Evolutionary conservation across 2,797 vertebrate genomes (phyloP).

Genomic region (Xenentodon cancila): DNA sequence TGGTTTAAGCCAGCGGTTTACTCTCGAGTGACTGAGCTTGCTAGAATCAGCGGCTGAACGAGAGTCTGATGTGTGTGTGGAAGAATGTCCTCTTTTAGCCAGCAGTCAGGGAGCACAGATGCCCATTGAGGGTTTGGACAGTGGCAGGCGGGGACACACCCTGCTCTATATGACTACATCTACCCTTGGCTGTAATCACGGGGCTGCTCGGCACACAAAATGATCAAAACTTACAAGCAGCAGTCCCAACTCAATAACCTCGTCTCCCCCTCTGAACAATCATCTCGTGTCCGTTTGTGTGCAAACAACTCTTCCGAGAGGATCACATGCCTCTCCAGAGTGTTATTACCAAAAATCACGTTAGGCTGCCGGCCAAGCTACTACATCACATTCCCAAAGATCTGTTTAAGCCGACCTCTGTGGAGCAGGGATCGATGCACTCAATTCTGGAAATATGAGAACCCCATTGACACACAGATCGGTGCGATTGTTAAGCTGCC

Average conservation of each 20-base stretch:
- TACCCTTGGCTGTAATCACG: constrained; percentile 59
- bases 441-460: constrained; percentile 24
- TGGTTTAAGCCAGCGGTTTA: constrained; percentile 38
- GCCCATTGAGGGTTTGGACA: constrained; percentile 78
- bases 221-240: constrained; percentile 7
- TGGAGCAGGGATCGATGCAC: constrained; percentile 36
- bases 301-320: constrained; percentile 18
- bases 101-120: constrained; percentile 70
- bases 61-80: constrained; percentile 27
- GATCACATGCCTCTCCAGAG: constrained; percentile 16
- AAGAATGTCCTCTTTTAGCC: constrained; percentile 74
- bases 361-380: constrained; percentile 2
- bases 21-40: constrained; percentile 9
- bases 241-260: constrained; percentile 28
- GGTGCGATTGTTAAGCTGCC: not conserved
- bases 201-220: constrained; percentile 22
- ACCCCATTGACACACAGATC: not conserved
- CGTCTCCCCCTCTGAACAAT: constrained; percentile 24
- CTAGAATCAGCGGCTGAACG: constrained; percentile 13
- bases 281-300: constrained; percentile 10
- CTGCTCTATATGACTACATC: constrained; percentile 64
- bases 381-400: constrained; percentile 24
- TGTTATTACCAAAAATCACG: constrained; percentile 16
- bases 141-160: constrained; percentile 69
- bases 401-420: constrained; percentile 36